Evolutionary conservation across 2,113 vertebrate species (phyloP).

Genomic region (Mola mola): DNA sequence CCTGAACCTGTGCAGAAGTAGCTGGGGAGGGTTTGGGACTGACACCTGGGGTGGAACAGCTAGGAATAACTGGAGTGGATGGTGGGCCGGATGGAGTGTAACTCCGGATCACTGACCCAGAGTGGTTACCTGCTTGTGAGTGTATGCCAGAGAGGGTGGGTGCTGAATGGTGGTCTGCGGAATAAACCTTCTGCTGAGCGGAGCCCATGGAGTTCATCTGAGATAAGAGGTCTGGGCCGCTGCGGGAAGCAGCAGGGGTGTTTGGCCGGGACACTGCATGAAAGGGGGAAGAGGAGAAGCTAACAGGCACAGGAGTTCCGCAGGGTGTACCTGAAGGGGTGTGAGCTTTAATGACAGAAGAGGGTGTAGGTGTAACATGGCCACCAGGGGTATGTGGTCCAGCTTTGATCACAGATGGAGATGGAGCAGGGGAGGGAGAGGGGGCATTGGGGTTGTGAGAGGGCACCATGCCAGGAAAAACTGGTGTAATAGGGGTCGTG

Average conservation of each 20-base stretch:
- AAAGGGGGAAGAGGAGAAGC: conserved; percentile 83
- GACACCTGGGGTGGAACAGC: conserved; percentile 70
- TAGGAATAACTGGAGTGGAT: conserved; percentile 79
- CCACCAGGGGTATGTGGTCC: conserved; percentile 76
- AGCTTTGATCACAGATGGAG: conserved; percentile 82
- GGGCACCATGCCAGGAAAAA: conserved; percentile 89
- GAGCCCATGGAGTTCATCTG: conserved; percentile 80
- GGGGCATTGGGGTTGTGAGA: conserved; percentile 73
- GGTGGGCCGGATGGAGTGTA: conserved; percentile 85
- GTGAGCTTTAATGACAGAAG: conserved; percentile 82
- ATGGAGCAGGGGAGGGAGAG: conserved; percentile 74
- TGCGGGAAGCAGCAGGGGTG: conserved; percentile 74
- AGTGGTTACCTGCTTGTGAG: conserved; percentile 80
- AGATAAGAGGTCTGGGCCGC: conserved; percentile 71
- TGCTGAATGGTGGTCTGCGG: conserved; percentile 77
- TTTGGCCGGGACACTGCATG: conserved; percentile 82
- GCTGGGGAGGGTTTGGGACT: conserved; percentile 75
- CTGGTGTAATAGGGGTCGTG: conserved; percentile 83
- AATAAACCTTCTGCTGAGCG: conserved; percentile 85
- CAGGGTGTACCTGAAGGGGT: conserved; percentile 82
- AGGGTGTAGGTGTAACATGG: conserved; percentile 73
- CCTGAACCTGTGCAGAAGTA: conserved; percentile 56
- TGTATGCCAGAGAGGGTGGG: conserved; percentile 77
- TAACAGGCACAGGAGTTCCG: conserved; percentile 74
- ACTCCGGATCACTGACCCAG: conserved; percentile 86